Base-by-base conservation (phyloP, 2,797 vertebrate genomes). In the Crypturellus tataupa region DNA sequence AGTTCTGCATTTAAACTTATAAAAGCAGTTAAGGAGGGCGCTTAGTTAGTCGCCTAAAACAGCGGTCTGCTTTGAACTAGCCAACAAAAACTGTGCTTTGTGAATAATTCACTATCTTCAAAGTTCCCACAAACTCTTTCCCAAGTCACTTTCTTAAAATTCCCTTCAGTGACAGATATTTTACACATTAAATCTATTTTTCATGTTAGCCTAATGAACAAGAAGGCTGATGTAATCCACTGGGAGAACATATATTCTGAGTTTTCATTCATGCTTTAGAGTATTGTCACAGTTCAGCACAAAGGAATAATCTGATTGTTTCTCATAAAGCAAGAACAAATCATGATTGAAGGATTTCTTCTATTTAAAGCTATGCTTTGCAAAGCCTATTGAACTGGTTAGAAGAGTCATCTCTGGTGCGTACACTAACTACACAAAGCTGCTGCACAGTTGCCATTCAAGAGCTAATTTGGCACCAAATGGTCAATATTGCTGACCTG, bases 191-290 rank as follows among this genome's bases (percentile, higher is more conserved):
- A 94, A 91, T 80, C 68, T 85, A 85, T 93, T 95, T 97, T 95
- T 91, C 95, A 80, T 65, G 90, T 96, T 94, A 94, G 90, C 60
- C 86, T 87, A 76, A 49, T 78, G 85, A 91, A 86, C 71, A 86
- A 89, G 86, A 89, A 93, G 79, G 72, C 70, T 71, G 94, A 89
- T 92, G 87, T 92, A 87, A 86, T 94, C 91, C 94, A 77, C 73
- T 16, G 58, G 53, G 59, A 58, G 72, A 92, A 76, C 91, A 87
- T 75, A 69, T n/a, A 93, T 91, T 77, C 70, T 59, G 75, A 56
- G 90, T 95, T 96, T 96, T 97, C 92, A 97, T 97, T 97, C 95
- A 97, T 92, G 89, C 91, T 95, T 93, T 85, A 64, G 86, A 76
- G 55, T 65, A 70, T 90, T 95, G 92, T 93, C 92, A 89, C 68